Conservation (phyloP, 1,140 invertebrate species). For the Bradynema listronoti region DNA sequence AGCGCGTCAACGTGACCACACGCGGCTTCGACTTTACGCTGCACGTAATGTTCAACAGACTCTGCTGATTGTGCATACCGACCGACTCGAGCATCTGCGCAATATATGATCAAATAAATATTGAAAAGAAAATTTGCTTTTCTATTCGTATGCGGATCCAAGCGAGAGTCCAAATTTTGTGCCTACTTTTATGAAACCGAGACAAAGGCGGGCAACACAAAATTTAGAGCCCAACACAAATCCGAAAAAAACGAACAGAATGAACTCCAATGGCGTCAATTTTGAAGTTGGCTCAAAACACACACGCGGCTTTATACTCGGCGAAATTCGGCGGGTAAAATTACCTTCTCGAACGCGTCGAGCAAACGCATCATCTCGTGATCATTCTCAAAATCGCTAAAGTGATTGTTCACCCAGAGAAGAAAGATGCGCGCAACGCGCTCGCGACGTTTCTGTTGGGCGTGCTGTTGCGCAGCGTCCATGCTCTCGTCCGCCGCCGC, state of each 20-base stretch:
- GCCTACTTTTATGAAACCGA: too few species aligned
- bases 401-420: constrained; percentile 97
- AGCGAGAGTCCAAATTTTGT: too few species aligned
- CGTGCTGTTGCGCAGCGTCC: too few species aligned
- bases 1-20: constrained; percentile 79
- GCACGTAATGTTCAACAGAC: constrained; percentile 87
- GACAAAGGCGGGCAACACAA: too few species aligned
- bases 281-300: too few species aligned
- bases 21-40: constrained; percentile 85
- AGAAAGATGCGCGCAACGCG: constrained; percentile 81
- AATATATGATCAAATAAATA: constrained; percentile 21
- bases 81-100: constrained; percentile 69
- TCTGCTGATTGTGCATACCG: constrained; percentile 72
- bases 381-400: constrained; percentile 95
- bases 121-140: constrained; percentile 12
- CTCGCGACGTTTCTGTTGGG: constrained; percentile 64
- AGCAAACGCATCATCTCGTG: constrained; percentile 91
- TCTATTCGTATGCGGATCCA: background rate
- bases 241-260: constrained; percentile 12
- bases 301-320: too few species aligned
- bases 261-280: too few species aligned
- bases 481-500: too few species aligned
- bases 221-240: too few species aligned
- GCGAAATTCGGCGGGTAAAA: background rate
- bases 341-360: constrained; percentile 74